Percentiles rank a stretch among this genome's conserved stretches.
Conservation (phyloP, 2,888 invertebrate genomes). For the Mesorhabditis spiculigera region DNA sequence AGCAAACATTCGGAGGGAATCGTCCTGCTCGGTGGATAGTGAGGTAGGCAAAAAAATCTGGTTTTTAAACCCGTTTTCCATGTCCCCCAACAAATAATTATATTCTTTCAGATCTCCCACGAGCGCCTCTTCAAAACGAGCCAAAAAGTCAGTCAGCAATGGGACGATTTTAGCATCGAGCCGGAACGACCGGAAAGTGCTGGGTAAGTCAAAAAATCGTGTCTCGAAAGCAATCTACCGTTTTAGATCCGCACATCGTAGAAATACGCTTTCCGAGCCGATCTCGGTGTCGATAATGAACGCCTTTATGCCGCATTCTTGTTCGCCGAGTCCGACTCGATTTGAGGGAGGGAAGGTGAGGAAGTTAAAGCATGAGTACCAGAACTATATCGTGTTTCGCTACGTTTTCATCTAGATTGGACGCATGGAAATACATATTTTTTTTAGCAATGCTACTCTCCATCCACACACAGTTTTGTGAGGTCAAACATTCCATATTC, state of each 20-base stretch:
- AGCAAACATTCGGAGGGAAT: conserved; percentile 52
- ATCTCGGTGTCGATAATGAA: conserved; percentile 51
- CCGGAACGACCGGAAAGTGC: conserved; percentile 8
- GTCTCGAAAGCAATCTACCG: background rate
- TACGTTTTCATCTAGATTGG: conserved; percentile 4
- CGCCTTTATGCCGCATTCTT: conserved; percentile 48
- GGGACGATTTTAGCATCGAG: conserved; percentile 48
- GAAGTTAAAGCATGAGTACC: conserved; percentile 3
- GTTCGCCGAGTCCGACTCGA: conserved; percentile 53
- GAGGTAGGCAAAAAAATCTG: conserved; percentile 18
- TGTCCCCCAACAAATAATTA: background rate
- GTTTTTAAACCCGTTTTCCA: background rate
- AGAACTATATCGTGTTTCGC: conserved; percentile 23
- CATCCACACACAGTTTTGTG: conserved; percentile 56
- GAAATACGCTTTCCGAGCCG: conserved; percentile 27
- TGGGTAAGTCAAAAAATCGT: background rate
- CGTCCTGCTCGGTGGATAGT: conserved; percentile 42
- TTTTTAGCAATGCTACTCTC: conserved; percentile 51
- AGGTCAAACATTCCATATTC: conserved; percentile 56
- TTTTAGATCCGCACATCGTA: conserved; percentile 1
- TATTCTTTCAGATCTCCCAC: conserved; percentile 37
- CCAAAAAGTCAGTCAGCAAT: conserved; percentile 45
- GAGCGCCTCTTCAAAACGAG: conserved; percentile 48
- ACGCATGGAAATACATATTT: conserved; percentile 7
- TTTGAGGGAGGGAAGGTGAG: conserved; percentile 26